Evolutionary conservation across 2,113 vertebrate species (phyloP).

Genomic region (Gallinago media): DNA sequence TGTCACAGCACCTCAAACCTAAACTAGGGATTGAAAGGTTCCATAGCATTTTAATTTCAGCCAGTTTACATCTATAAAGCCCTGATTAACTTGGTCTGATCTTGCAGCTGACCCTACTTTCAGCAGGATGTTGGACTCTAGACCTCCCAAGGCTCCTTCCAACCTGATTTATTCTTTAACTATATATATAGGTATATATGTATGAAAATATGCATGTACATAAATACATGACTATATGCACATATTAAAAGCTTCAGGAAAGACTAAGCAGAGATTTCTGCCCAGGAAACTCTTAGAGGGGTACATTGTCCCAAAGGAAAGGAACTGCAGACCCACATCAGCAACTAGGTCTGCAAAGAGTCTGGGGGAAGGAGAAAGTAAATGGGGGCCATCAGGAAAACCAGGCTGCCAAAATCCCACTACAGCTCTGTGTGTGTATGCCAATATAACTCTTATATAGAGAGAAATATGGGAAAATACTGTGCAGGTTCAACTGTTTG

Average conservation of each 20-base stretch:
- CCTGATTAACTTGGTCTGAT: neutral
- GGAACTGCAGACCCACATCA: neutral
- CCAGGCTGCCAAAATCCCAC: accelerated
- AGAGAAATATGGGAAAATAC: neutral
- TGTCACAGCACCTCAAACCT: neutral
- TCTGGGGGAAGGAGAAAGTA: neutral
- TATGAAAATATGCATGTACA: neutral
- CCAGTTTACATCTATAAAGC: neutral
- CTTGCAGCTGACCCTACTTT: neutral
- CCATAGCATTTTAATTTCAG: neutral
- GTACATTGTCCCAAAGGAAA: neutral
- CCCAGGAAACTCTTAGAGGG: neutral
- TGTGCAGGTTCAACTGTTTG: neutral
- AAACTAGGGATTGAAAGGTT: neutral
- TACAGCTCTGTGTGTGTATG: neutral
- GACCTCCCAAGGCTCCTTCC: neutral
- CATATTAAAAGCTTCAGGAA: neutral
- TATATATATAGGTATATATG: neutral
- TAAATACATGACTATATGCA: neutral
- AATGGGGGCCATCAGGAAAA: neutral
- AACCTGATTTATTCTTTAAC: neutral
- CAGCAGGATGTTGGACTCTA: neutral
- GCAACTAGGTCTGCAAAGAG: neutral
- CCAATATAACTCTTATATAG: neutral
- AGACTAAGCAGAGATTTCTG: neutral